Conservation (phyloP, 2,888 invertebrate genomes). For the Pegoplata infirma region DNA sequence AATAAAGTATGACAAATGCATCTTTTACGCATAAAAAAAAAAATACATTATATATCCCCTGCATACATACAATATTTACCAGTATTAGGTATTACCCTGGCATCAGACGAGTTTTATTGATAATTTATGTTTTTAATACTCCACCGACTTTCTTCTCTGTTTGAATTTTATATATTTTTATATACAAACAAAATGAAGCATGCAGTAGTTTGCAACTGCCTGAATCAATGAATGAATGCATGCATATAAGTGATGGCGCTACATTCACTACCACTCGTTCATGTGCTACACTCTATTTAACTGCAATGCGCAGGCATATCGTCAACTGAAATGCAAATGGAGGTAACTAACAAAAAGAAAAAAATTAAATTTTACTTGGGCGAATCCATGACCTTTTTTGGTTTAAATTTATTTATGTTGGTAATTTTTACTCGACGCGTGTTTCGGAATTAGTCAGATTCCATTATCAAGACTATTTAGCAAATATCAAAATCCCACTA, state of each 20-base stretch:
- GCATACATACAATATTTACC: background rate
- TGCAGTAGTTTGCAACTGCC: background rate
- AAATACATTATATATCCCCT: conserved; percentile 19
- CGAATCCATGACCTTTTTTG: too few relatives aligned
- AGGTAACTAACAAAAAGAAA: too few relatives aligned
- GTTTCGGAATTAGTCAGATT: too few relatives aligned
- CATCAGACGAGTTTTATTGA: conserved; percentile 37
- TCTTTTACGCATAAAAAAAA: conserved; percentile 1
- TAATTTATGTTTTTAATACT: conserved; percentile 39
- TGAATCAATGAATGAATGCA: background rate
- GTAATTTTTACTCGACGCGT: too few relatives aligned
- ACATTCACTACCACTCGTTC: background rate
- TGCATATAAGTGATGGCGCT: background rate
- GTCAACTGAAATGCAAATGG: too few relatives aligned
- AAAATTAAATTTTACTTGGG: too few relatives aligned
- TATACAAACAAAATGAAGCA: background rate
- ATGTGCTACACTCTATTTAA: background rate
- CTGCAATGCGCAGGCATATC: background rate
- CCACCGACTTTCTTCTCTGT: background rate
- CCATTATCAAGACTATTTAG: too few relatives aligned
- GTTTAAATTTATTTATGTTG: too few relatives aligned
- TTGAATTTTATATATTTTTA: background rate
- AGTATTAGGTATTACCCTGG: background rate
- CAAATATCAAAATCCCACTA: too few relatives aligned
- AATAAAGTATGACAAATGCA: conserved; percentile 32